These are phyloP conservation scores for Drosophila novamexicana DNA, from an alignment of 1,140 invertebrate species.

Conservation along the genomic window DNA sequence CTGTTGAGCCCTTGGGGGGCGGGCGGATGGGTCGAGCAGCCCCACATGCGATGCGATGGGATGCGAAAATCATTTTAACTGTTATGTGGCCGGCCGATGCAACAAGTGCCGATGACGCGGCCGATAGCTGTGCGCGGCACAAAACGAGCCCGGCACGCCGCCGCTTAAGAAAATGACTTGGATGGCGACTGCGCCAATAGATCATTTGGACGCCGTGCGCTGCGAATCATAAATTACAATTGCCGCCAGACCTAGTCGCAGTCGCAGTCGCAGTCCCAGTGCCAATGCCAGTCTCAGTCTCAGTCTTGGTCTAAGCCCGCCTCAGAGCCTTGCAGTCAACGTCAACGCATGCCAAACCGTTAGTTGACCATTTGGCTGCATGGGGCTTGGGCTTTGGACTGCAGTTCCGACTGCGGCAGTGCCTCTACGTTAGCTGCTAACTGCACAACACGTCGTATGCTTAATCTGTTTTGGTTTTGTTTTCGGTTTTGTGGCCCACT, in stretches of 20 bases:
- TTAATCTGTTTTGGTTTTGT: conserved; percentile 52
- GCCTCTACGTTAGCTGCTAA: conserved; percentile 63
- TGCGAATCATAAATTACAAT: conserved; percentile 76
- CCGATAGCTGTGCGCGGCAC: conserved; percentile 6
- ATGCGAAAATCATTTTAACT: conserved; percentile 53
- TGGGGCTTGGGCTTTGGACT: conserved; percentile 4
- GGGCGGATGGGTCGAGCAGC: background rate
- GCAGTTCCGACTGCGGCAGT: background rate
- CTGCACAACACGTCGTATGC: conserved; percentile 77
- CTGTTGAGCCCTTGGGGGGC: conserved; percentile 52
- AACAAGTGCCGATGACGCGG: conserved; percentile 65
- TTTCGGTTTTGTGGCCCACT: conserved; percentile 28
- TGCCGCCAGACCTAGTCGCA: conserved; percentile 20
- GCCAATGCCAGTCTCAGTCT: conserved; percentile 1
- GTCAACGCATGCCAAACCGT: conserved; percentile 67
- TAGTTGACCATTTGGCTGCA: conserved; percentile 60
- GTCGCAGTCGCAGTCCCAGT: background rate
- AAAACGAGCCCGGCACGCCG: conserved; percentile 9
- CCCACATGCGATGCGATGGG: conserved; percentile 28
- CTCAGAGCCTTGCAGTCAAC: conserved; percentile 1
- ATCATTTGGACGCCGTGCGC: conserved; percentile 76
- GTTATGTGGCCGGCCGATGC: conserved; percentile 63
- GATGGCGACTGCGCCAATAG: conserved; percentile 60
- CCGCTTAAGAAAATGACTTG: conserved; percentile 40
- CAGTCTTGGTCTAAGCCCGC: background rate